A percentile compares a stretch with the other conserved stretches of the same genome.
Evolutionary conservation across 2,888 invertebrate genomes (phyloP).

Genomic region (Lasioglossum figueresi): DNA sequence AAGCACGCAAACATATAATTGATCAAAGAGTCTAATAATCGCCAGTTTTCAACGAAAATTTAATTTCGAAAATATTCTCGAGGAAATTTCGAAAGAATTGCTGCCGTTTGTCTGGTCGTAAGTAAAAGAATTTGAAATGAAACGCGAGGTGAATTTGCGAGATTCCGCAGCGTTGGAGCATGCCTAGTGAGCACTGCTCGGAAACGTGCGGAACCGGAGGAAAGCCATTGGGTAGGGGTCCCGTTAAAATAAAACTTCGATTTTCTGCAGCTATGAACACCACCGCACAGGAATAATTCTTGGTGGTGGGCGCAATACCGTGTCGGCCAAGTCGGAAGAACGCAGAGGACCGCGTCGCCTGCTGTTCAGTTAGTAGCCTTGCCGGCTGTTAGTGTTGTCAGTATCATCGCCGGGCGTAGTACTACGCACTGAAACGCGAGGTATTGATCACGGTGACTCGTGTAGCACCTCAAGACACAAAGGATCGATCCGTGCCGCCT

Average conservation of each 20-base stretch:
- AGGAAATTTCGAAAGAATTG: neutral
- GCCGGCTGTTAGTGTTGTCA: constrained; percentile 46
- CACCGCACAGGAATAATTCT: constrained; percentile 45
- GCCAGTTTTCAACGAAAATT: neutral
- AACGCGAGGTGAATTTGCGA: neutral
- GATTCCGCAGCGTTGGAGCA: constrained; percentile 31
- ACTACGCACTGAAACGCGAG: constrained; percentile 21
- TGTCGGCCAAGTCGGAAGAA: constrained; percentile 23
- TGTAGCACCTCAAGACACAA: constrained; percentile 18
- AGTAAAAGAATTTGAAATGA: neutral
- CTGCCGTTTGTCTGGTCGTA: neutral
- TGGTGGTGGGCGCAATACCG: constrained; percentile 52
- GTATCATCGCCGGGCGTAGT: constrained; percentile 32
- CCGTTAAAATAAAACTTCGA: constrained; percentile 55
- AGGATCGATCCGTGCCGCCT: constrained; percentile 26
- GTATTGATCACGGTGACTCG: constrained; percentile 42
- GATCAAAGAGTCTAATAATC: neutral
- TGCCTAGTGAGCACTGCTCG: constrained; percentile 33
- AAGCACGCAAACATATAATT: neutral
- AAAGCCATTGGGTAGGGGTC: constrained; percentile 32
- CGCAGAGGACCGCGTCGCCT: constrained; percentile 25
- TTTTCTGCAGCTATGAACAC: constrained; percentile 35
- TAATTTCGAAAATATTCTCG: neutral
- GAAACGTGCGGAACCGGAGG: constrained; percentile 18
- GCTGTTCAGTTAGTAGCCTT: constrained; percentile 39